Conservation (phyloP, 2,888 invertebrate genomes). For the Cecidostiba fungosa region DNA sequence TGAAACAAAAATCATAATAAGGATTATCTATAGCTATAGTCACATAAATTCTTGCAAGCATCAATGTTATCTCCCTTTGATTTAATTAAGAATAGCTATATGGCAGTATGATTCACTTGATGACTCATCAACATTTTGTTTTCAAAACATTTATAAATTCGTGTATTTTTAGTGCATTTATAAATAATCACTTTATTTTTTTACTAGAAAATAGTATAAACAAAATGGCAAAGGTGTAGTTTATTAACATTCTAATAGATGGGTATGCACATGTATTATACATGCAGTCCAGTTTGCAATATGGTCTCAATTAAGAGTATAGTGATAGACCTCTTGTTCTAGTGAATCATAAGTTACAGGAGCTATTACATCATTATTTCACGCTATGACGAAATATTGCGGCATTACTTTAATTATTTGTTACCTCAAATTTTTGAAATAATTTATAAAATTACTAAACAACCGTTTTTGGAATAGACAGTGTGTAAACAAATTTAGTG, state of each 20-base stretch:
- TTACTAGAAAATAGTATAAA: neutral
- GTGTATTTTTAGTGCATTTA: constrained; percentile 7
- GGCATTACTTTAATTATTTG: neutral
- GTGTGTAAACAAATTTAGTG: neutral
- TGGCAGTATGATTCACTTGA: constrained; percentile 21
- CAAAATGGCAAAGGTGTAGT: constrained; percentile 5
- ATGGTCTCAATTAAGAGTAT: neutral
- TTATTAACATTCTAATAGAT: neutral
- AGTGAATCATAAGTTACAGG: constrained; percentile 7
- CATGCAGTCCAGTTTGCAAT: constrained; percentile 1
- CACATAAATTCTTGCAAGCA: constrained; percentile 14
- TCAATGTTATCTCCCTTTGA: constrained; percentile 21
- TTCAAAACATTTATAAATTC: constrained; percentile 35
- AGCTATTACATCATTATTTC: constrained; percentile 41
- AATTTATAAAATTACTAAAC: neutral
- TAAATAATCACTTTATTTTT: constrained; percentile 41
- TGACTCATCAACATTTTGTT: constrained; percentile 49
- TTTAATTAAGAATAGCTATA: constrained; percentile 22
- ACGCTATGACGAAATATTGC: constrained; percentile 50
- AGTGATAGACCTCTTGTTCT: neutral
- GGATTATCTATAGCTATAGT: neutral
- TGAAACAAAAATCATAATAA: neutral
- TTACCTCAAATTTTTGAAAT: neutral
- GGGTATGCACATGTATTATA: neutral
- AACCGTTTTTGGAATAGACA: neutral